Conservation (phyloP, 2,113 vertebrate genomes). For the Solea solea region DNA sequence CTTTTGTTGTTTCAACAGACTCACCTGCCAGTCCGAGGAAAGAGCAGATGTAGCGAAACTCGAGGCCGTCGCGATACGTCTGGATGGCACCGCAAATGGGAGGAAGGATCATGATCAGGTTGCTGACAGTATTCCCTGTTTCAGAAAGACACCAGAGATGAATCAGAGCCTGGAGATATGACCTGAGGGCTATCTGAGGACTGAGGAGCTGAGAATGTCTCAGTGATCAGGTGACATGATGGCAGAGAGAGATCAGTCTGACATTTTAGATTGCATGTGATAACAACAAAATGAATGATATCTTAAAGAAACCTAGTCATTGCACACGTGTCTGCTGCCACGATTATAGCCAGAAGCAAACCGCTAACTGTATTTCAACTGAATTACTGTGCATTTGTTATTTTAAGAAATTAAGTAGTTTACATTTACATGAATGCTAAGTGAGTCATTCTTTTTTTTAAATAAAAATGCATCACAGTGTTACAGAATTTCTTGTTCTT, state of each 20-base stretch:
- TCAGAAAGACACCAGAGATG: conserved; percentile 52
- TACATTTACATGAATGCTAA: no score
- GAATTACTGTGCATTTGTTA: not conserved
- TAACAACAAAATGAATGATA: not conserved
- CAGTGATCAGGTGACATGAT: not conserved
- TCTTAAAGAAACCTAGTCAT: conserved; percentile 22
- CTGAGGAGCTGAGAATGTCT: not conserved
- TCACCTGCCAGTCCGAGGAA: conserved; percentile 94
- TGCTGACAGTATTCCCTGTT: conserved; percentile 98
- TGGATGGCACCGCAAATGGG: conserved; percentile 93
- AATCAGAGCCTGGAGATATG: not conserved
- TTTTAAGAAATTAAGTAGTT: no score
- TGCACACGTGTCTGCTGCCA: conserved; percentile 1
- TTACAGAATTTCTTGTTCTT: no score
- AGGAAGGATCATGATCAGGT: conserved; percentile 99
- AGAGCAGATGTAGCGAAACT: conserved; percentile 91
- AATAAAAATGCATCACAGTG: no score
- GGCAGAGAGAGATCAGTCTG: not conserved
- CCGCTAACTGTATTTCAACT: no score
- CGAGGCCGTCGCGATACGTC: conserved; percentile 88
- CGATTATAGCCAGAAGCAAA: not conserved
- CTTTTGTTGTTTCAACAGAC: conserved; percentile 31
- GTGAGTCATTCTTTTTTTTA: no score
- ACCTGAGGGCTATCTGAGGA: not conserved
- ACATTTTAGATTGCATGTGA: not conserved